Percentiles rank a stretch among this genome's conserved stretches.
These are phyloP conservation scores for Tenrec ecaudatus DNA, from an alignment of 2,113 vertebrate species.

Conservation along the genomic window DNA sequence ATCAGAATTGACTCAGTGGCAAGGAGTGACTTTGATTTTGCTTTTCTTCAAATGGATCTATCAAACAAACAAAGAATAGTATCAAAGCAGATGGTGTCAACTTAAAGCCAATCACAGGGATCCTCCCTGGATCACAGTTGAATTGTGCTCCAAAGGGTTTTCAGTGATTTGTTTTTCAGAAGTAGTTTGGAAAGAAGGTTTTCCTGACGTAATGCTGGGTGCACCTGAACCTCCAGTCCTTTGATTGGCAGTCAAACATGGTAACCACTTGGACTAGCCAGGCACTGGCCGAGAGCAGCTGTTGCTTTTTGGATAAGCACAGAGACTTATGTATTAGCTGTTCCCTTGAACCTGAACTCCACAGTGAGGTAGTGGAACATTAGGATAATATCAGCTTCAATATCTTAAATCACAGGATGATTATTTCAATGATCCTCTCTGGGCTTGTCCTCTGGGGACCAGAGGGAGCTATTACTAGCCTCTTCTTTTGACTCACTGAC, in stretches of 20 bases:
- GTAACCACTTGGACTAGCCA: not conserved
- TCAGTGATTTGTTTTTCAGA: not conserved
- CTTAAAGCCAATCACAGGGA: not conserved
- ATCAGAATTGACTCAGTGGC: no score
- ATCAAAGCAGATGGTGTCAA: not conserved
- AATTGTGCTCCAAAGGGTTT: not conserved
- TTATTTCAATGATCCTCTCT: not conserved
- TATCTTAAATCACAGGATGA: not conserved
- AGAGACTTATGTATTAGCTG: fast-evolving
- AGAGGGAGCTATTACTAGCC: not conserved
- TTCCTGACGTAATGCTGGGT: not conserved
- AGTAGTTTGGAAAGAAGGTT: not conserved
- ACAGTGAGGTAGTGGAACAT: not conserved
- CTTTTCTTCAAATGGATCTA: not conserved
- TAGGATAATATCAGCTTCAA: not conserved
- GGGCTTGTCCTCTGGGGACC: not conserved
- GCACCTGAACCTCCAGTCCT: not conserved
- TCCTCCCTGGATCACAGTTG: not conserved
- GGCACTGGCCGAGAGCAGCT: not conserved
- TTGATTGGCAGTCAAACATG: not conserved
- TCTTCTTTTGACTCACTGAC: not conserved
- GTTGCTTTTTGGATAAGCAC: no score
- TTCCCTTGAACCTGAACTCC: not conserved
- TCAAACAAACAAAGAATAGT: not conserved
- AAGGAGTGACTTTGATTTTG: no score